Evolutionary conservation across 2,888 invertebrate species (phyloP).

Genomic region (Heterodera filipjevi): DNA sequence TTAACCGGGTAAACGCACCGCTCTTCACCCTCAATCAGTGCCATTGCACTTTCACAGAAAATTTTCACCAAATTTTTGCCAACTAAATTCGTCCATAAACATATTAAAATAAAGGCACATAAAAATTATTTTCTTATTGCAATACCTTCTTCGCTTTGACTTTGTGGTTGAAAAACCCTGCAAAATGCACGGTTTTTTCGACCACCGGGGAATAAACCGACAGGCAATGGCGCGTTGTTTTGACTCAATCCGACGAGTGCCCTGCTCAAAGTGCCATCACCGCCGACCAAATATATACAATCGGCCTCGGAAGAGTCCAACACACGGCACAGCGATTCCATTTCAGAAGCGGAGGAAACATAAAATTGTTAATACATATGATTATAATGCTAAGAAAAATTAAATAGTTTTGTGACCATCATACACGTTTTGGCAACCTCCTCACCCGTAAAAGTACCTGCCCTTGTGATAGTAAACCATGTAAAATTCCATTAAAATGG

Average conservation of each 20-base stretch:
- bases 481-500: too few species aligned
- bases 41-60: conserved; percentile 62
- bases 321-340: conserved; percentile 53
- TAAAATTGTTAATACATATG: conserved; percentile 27
- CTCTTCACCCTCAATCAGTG: conserved; percentile 54
- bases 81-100: conserved; percentile 7
- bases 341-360: conserved; percentile 52
- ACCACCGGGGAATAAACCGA: conserved; percentile 62
- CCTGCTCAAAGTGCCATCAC: conserved; percentile 59
- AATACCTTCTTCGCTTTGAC: background rate
- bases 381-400: background rate
- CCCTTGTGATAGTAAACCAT: too few species aligned
- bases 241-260: conserved; percentile 52
- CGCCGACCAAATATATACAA: conserved; percentile 60
- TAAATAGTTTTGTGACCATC: background rate
- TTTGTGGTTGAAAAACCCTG: conserved; percentile 15
- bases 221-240: conserved; percentile 40
- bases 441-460: too few species aligned
- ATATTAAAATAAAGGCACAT: background rate
- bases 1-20: conserved; percentile 40
- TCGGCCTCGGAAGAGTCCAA: conserved; percentile 59
- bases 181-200: conserved; percentile 51
- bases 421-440: background rate
- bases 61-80: conserved; percentile 48
- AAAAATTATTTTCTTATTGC: background rate